Evolutionary conservation across 2,888 invertebrate species (phyloP), one percentile per base, ranked within the genome.

Genomic region (Rotaria sp.): DNA sequence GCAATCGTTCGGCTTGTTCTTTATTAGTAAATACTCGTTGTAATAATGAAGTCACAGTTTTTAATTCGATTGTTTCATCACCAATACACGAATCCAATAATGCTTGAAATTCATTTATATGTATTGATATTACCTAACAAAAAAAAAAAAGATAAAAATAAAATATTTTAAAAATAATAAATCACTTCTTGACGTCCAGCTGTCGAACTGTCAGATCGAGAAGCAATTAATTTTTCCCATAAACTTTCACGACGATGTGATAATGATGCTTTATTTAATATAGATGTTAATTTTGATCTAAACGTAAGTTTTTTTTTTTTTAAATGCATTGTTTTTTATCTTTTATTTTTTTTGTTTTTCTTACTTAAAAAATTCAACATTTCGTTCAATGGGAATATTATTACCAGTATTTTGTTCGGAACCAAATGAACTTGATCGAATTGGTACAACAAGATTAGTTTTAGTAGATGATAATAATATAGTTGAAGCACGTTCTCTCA

Each of bases 181-280:
- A n/a, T 80, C 45, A 80, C 80, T 80, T 80, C 80, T 26, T 80
- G 41, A 26, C 80, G 80, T 41, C 45, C n/a, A 80, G 10, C 8
- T 11, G 4, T 1, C 45, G 38, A 0, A 45, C n/a, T 45, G 15
- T 41, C 41, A 2, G 45, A 1, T 80, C 80, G 80, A 26, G 80
- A 2, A 45, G 80, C 10, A 80, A 80, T 80, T 80, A 80, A 45
- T 80, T 21, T 41, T 41, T 45, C 45, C 80, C 80, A 80, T 45
- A 80, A n/a, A 41, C 41, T 80, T 80, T 80, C 80, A n/a, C 80
- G 80, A 10, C 45, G 80, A 80, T 80, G 80, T n/a, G 45, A n/a
- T 26, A n/a, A 26, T 45, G 80, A 11, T n/a, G 80, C 80, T 80
- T 80, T 41, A 26, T 35, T 45, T 41, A 80, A 41, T 26, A 80